These are phyloP conservation scores for Pterobdella sp. DNA, from an alignment of 2,888 invertebrate genomes.

Conservation along the genomic window DNA sequence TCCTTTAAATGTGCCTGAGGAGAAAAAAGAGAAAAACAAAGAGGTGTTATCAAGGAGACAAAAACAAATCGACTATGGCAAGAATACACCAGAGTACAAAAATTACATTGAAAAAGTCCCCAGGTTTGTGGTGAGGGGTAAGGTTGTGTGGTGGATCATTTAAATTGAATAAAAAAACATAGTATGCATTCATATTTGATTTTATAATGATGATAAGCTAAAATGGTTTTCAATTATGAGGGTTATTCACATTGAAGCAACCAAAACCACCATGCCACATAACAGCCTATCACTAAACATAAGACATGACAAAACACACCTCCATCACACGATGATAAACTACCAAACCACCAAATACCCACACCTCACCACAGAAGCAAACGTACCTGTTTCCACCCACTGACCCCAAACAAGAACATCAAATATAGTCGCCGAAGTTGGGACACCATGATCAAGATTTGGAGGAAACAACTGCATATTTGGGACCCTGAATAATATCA, in stretches of 20 bases:
- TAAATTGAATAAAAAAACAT: too few relatives aligned
- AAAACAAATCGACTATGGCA: constrained; percentile 89
- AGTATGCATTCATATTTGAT: too few relatives aligned
- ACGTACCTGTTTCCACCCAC: constrained; percentile 68
- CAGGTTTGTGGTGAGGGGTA: too few relatives aligned
- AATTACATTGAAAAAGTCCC: constrained; percentile 65
- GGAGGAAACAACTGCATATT: constrained; percentile 72
- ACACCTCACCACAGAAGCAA: constrained; percentile 46
- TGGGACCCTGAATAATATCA: constrained; percentile 40
- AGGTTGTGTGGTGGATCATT: too few relatives aligned
- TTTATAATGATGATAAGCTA: too few relatives aligned
- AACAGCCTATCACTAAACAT: not conserved
- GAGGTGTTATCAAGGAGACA: constrained; percentile 67
- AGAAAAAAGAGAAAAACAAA: constrained; percentile 63
- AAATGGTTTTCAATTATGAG: not conserved
- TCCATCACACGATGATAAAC: not conserved
- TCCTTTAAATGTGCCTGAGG: too few relatives aligned
- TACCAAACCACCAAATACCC: not conserved
- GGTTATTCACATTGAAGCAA: not conserved
- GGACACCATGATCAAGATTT: constrained; percentile 77
- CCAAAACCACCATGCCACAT: not conserved
- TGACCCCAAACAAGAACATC: constrained; percentile 76
- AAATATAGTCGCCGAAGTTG: constrained; percentile 86
- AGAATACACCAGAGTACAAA: constrained; percentile 79
- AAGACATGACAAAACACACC: not conserved